Evolutionary conservation across 64 coral and sea anemone genomes (phyloP), one percentile per base, ranked within the genome.

Genomic region (Trachythela sp.): DNA sequence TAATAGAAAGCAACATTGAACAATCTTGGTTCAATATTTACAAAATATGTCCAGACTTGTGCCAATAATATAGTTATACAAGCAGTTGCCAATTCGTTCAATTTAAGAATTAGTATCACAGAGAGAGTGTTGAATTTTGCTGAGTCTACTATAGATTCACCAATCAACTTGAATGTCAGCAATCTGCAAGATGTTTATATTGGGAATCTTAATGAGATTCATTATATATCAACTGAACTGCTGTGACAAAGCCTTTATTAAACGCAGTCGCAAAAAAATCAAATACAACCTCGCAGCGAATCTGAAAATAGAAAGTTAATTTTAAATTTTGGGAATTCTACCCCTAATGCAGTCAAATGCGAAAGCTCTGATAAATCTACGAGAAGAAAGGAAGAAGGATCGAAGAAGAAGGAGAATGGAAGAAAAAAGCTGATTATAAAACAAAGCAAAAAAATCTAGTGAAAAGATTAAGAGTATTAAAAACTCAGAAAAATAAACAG

Each of bases 1-100:
- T 88, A 22, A 92, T 85, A 84, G 91, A 88, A 24, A 92, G 91
- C n/a, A 92, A 88, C 68, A 84, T 52, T 83, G 77, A 88, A 48
- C 34, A 39, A 9, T 84, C 91, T 34, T 92, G 86, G 91, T 86
- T 67, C 36, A 2, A 8, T 85, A 85, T 71, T 48, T 92, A 1
- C 64, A 17, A 14, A 92, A 92, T 84, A 92, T 92, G 91, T 64
- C 50, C 4, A 3, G 41, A 0, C 40, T 84, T 92, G 86, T 68
- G 86, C 86, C 36, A 86, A 92, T 92, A 36, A 4, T 40, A 83
- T 91, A 52, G 51, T 77, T 86, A 86, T 91, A 54, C 90, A 91
- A 77, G 84, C 90, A 87, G 58, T 87, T 14, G 67, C 85, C 24
- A 91, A 86, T 35, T 86, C 17, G 22, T 34, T 86, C 27, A 86